A percentile compares a stretch with the other conserved stretches of the same genome.
Conservation (phyloP, 2,888 invertebrate genomes). For the Conistra vaccinii region DNA sequence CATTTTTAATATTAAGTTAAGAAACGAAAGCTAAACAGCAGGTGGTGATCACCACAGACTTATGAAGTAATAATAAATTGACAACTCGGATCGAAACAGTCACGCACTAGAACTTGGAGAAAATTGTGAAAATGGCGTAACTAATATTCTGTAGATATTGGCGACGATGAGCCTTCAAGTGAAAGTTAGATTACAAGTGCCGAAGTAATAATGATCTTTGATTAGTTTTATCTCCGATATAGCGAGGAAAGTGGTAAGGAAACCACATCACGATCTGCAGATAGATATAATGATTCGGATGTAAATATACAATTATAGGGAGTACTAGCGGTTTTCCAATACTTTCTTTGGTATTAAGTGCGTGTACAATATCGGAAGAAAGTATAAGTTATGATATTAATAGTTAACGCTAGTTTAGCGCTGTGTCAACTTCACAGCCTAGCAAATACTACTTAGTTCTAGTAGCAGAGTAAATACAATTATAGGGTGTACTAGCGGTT, state of each 20-base stretch:
- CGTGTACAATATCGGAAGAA: conserved; percentile 46
- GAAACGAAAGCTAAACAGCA: conserved; percentile 40
- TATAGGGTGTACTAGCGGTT: too few species aligned
- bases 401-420: neutral
- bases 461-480: too few species aligned
- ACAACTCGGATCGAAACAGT: conserved; percentile 72
- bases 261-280: conserved; percentile 64
- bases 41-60: conserved; percentile 32
- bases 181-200: conserved; percentile 71
- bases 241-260: conserved; percentile 62
- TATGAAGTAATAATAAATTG: conserved; percentile 68
- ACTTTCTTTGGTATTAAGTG: conserved; percentile 36
- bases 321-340: conserved; percentile 34
- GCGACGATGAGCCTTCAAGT: conserved; percentile 69
- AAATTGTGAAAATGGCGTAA: conserved; percentile 84
- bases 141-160: conserved; percentile 72
- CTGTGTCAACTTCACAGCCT: neutral
- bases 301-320: conserved; percentile 40
- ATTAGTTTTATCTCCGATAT: conserved; percentile 65
- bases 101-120: conserved; percentile 81
- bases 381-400: conserved; percentile 32
- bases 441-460: neutral
- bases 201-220: conserved; percentile 64
- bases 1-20: conserved; percentile 18
- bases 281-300: conserved; percentile 31